phyloP scores from a whole-genome alignment of 2,113 vertebrate species.

The Dipodomys stephensi region DNA sequence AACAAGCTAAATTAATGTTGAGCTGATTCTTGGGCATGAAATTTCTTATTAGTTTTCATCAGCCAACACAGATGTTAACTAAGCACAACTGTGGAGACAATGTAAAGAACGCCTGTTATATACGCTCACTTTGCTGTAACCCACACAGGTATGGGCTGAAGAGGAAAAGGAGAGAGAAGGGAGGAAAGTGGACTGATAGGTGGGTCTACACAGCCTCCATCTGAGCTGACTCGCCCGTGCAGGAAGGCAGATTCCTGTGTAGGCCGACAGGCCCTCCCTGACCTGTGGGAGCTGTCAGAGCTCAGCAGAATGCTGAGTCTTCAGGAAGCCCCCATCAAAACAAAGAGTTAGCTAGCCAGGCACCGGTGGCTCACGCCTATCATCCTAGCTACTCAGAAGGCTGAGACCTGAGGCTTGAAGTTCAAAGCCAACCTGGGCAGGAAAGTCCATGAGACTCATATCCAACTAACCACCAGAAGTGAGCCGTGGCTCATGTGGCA shows the following conservation, averaged over 20 bases:
- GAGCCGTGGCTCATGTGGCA: too few relatives aligned
- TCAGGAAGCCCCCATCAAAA: background rate
- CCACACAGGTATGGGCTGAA: background rate
- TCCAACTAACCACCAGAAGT: too few relatives aligned
- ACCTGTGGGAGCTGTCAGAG: rapidly evolving
- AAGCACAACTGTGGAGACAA: background rate
- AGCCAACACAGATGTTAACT: background rate
- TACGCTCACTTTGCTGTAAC: background rate
- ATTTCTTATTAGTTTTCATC: background rate
- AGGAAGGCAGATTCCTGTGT: rapidly evolving
- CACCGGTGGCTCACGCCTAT: too few relatives aligned
- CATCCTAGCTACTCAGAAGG: too few relatives aligned
- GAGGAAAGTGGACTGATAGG: background rate
- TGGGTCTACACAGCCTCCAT: background rate
- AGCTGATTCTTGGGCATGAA: background rate
- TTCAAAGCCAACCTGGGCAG: too few relatives aligned
- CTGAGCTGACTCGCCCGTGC: rapidly evolving
- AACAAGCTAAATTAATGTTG: background rate
- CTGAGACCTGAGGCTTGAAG: too few relatives aligned
- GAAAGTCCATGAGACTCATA: too few relatives aligned
- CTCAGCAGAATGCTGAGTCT: rapidly evolving
- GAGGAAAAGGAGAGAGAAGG: background rate
- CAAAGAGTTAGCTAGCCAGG: background rate
- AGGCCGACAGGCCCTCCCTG: background rate
- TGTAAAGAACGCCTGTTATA: too few relatives aligned